phyloP scores from a whole-genome alignment of 2,797 vertebrate genomes.

The Myripristis murdjan region DNA sequence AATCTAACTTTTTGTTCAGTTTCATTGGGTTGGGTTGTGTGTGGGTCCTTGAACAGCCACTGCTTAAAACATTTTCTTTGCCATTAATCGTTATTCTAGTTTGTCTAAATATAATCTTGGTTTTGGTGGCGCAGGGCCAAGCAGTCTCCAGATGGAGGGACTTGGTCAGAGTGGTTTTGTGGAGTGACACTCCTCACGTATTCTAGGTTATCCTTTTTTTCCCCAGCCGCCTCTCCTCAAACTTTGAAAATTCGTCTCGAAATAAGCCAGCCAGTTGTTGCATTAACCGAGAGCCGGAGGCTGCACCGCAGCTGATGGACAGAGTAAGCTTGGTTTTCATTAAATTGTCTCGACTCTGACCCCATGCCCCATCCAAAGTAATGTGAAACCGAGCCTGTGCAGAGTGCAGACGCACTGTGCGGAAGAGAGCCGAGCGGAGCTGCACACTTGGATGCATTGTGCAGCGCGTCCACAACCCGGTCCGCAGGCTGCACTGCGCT shows the following conservation, averaged over 20 bases:
- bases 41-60: no score
- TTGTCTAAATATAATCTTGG: no score
- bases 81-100: no score
- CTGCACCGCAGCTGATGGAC: constrained; percentile 60
- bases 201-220: no score
- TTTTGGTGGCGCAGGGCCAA: no score
- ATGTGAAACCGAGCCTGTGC: constrained; percentile 81
- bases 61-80: no score
- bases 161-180: no score
- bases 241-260: constrained; percentile 12
- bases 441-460: constrained; percentile 63
- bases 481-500: constrained; percentile 60
- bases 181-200: no score
- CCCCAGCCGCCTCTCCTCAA: constrained; percentile 37
- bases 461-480: constrained; percentile 50
- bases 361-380: constrained; percentile 80
- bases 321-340: constrained; percentile 77
- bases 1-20: no score
- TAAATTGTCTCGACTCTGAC: constrained; percentile 80
- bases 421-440: constrained; percentile 67
- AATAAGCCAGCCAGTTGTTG: constrained; percentile 37
- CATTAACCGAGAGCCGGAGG: constrained; percentile 28
- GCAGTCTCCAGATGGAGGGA: no score
- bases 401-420: constrained; percentile 65
- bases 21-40: no score